Conservation (phyloP, 2,888 invertebrate species). For the Muscina levida region DNA sequence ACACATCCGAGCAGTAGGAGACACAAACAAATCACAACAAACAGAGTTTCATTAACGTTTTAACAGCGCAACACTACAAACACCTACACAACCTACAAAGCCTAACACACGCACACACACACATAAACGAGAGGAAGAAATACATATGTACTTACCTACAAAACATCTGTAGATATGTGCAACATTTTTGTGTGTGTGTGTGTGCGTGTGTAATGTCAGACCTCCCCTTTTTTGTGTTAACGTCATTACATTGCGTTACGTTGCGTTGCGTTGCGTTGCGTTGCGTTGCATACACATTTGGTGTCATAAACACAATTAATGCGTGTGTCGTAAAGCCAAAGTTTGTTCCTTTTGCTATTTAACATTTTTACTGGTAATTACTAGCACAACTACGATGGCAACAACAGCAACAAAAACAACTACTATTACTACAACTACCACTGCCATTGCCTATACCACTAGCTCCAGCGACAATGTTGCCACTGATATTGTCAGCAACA, state of each 20-base stretch:
- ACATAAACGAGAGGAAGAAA: too few species aligned
- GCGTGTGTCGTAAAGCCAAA: conserved; percentile 55
- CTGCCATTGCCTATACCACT: too few species aligned
- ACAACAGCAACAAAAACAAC: conserved; percentile 21
- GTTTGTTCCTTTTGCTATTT: conserved; percentile 49
- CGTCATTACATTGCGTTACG: conserved; percentile 30
- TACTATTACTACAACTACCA: background rate
- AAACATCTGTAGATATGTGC: too few species aligned
- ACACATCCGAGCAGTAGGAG: background rate
- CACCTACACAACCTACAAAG: background rate
- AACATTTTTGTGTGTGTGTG: too few species aligned
- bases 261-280: background rate
- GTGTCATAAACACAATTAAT: conserved; percentile 62
- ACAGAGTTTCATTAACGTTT: conserved; percentile 6
- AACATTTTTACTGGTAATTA: conserved; percentile 60
- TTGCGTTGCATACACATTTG: too few species aligned
- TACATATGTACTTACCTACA: too few species aligned
- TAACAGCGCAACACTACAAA: background rate
- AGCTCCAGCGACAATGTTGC: background rate
- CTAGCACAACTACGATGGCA: conserved; percentile 25
- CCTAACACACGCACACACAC: too few species aligned
- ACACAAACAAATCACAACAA: conserved; percentile 22
- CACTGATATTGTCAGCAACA: background rate
- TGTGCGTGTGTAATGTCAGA: too few species aligned
- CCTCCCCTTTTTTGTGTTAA: conserved; percentile 4